Conservation (phyloP, 2,888 invertebrate species). For the Neoitamus cyanurus region DNA sequence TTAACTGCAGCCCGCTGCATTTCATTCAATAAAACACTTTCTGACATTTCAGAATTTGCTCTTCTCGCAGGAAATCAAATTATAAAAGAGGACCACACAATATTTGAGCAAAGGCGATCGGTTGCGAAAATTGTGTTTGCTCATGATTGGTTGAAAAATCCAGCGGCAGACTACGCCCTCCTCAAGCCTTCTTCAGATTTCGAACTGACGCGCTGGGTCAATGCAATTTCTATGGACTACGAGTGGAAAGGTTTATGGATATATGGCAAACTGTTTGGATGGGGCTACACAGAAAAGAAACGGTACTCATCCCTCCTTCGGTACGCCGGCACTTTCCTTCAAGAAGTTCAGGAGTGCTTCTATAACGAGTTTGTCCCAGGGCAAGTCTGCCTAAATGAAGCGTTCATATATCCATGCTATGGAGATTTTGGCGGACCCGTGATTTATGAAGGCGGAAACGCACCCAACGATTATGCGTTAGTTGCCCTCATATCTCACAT, state of each 20-base stretch:
- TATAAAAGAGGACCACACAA: neutral
- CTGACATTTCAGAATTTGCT: neutral
- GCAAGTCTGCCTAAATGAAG: neutral
- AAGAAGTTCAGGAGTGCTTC: neutral
- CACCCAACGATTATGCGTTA: neutral
- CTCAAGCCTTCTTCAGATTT: neutral
- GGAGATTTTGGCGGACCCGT: constrained; percentile 18
- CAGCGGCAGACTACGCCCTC: neutral
- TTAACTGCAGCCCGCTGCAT: neutral
- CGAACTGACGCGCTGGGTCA: neutral
- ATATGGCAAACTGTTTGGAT: neutral
- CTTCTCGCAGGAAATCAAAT: neutral
- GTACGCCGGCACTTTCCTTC: neutral
- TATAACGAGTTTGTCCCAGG: neutral
- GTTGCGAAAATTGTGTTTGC: neutral
- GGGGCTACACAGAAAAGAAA: neutral
- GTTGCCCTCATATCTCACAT: neutral
- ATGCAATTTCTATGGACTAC: neutral
- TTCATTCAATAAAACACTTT: neutral
- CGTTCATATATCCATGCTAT: neutral
- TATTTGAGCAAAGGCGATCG: neutral
- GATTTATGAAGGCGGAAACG: neutral
- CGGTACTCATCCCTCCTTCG: neutral
- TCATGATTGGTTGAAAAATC: neutral
- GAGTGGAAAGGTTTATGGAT: neutral